Evolutionary conservation across 1,140 invertebrate species (phyloP).

Genomic region (Aphaenogaster floridana): DNA sequence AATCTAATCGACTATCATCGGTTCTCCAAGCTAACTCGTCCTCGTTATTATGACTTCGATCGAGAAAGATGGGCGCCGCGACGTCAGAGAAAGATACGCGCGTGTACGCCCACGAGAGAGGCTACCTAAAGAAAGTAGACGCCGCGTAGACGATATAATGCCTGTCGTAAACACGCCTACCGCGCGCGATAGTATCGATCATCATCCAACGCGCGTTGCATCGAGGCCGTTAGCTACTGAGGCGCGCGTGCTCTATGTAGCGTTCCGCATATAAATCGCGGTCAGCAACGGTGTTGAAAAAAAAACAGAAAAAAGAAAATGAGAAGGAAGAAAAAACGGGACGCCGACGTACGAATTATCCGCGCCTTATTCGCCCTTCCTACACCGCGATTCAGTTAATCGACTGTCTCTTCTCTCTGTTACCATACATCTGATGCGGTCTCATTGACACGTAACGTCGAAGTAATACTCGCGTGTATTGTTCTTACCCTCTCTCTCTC

Average conservation of each 20-base stretch:
- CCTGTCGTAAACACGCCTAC: slow-evolving; percentile 66
- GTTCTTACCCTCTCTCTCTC: not conserved
- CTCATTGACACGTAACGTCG: slow-evolving; percentile 21
- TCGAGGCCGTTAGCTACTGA: slow-evolving; percentile 47
- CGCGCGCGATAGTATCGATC: slow-evolving; percentile 64
- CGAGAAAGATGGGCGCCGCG: slow-evolving; percentile 34
- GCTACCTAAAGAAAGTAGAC: slow-evolving; percentile 56
- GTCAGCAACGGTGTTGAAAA: slow-evolving; percentile 16
- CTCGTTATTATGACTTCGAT: slow-evolving; percentile 15
- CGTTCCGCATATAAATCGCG: slow-evolving; percentile 30
- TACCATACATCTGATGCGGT: slow-evolving; percentile 26
- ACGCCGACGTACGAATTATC: slow-evolving; percentile 10
- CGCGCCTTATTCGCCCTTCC: not conserved
- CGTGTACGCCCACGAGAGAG: slow-evolving; percentile 21
- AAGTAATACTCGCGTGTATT: slow-evolving; percentile 14
- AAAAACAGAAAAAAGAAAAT: not conserved
- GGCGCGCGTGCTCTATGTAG: slow-evolving; percentile 25
- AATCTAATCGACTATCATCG: slow-evolving; percentile 41
- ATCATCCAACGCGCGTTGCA: slow-evolving; percentile 57
- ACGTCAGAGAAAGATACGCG: slow-evolving; percentile 20
- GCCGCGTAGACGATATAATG: slow-evolving; percentile 68
- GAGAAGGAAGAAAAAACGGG: not conserved
- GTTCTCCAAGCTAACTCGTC: not conserved
- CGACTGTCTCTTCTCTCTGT: not conserved
- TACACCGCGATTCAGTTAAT: slow-evolving; percentile 21